phyloP scores from a whole-genome alignment of 2,888 invertebrate genomes.

The Synanthedon formicaeformis region DNA sequence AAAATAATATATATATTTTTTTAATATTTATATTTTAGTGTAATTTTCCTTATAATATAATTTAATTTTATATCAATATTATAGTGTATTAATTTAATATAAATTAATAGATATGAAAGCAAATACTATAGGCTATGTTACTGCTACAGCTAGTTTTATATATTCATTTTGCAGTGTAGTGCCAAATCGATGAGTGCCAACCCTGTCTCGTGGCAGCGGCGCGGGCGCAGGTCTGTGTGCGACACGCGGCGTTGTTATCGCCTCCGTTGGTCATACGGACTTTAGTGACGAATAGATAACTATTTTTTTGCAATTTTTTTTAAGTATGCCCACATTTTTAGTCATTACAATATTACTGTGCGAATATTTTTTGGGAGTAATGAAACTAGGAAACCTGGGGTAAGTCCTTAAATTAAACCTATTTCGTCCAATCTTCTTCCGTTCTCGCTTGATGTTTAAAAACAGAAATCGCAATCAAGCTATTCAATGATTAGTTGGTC shows the following conservation, averaged over 20 bases:
- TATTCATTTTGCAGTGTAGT: slow-evolving; percentile 7
- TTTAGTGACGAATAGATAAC: slow-evolving; percentile 46
- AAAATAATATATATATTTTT: too few relatives aligned
- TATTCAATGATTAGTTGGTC: slow-evolving; percentile 44
- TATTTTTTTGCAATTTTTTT: slow-evolving; percentile 32
- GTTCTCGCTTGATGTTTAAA: neutral
- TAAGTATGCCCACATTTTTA: slow-evolving; percentile 23
- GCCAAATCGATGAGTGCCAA: slow-evolving; percentile 41
- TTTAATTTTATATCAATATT: too few relatives aligned
- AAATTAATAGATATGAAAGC: too few relatives aligned
- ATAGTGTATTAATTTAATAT: too few relatives aligned
- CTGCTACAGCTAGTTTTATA: too few relatives aligned
- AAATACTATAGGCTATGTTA: too few relatives aligned
- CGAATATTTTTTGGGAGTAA: too few relatives aligned
- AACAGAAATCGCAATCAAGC: too few relatives aligned
- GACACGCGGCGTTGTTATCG: slow-evolving; percentile 58
- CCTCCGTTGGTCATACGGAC: slow-evolving; percentile 39
- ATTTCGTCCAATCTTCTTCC: neutral
- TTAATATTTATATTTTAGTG: too few relatives aligned
- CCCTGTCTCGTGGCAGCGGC: slow-evolving; percentile 29
- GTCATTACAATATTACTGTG: slow-evolving; percentile 8
- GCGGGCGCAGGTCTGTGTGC: slow-evolving; percentile 37
- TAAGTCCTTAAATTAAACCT: too few relatives aligned
- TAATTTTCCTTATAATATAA: too few relatives aligned
- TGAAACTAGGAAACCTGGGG: too few relatives aligned